phyloP scores from a whole-genome alignment of 2,113 vertebrate genomes.

The Cephalopterus ornatus region DNA sequence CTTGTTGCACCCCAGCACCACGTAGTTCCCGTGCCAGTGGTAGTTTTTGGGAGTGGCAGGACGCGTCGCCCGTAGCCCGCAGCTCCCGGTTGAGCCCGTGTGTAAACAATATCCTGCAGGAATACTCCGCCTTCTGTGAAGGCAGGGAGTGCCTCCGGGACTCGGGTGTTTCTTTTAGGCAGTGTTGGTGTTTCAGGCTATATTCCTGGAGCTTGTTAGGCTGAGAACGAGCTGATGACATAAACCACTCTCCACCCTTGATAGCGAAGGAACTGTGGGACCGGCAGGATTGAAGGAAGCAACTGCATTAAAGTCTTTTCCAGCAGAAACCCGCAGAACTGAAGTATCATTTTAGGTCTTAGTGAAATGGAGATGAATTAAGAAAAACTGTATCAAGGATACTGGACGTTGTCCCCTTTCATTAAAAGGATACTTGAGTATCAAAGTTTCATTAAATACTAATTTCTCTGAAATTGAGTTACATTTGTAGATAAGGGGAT shows the following conservation, averaged over 20 bases:
- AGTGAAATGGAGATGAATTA: neutral
- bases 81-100: accelerated
- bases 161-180: accelerated
- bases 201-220: accelerated
- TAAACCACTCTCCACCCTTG: accelerated
- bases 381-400: neutral
- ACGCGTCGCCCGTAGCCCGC: too few relatives aligned
- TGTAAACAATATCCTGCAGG: neutral
- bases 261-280: neutral
- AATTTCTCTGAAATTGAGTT: neutral
- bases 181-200: neutral
- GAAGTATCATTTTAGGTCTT: neutral
- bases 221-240: neutral
- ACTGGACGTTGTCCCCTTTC: neutral
- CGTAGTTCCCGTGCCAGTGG: accelerated
- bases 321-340: neutral
- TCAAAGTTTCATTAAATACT: neutral
- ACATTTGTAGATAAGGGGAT: neutral
- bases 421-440: neutral
- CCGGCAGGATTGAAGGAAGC: neutral
- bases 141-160: neutral
- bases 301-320: accelerated
- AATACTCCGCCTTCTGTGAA: neutral
- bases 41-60: accelerated
- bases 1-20: neutral